Percentiles rank a stretch among this genome's conserved stretches.
Evolutionary conservation across 2,888 invertebrate species (phyloP).

Genomic region (Acleris holmiana): DNA sequence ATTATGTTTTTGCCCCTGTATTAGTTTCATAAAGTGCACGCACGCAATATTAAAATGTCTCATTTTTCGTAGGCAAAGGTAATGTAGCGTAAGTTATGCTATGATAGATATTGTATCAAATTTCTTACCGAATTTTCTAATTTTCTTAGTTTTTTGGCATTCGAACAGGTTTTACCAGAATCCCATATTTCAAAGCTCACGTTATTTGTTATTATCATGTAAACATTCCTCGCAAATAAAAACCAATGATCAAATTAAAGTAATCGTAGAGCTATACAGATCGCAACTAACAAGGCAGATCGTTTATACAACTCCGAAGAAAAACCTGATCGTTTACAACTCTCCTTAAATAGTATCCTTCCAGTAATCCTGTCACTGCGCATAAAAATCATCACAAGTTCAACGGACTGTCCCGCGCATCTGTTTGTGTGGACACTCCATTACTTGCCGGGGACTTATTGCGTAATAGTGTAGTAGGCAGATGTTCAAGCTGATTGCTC

Average conservation of each 20-base stretch:
- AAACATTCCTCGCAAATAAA: not conserved
- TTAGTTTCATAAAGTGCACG: too few species aligned
- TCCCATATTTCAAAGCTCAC: too few species aligned
- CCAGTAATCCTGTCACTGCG: constrained; percentile 37
- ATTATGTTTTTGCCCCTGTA: not conserved
- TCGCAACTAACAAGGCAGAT: constrained; percentile 1
- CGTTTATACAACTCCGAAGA: constrained; percentile 5
- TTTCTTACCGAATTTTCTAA: too few species aligned
- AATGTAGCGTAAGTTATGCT: too few species aligned
- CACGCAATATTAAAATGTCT: too few species aligned
- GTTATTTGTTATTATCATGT: not conserved
- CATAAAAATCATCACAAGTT: constrained; percentile 68
- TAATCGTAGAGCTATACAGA: not conserved
- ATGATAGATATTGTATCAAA: too few species aligned
- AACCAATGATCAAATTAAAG: not conserved
- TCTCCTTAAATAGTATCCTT: constrained; percentile 26
- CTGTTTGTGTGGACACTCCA: constrained; percentile 68
- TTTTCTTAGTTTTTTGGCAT: too few species aligned
- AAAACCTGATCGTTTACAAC: constrained; percentile 23
- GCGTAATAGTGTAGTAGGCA: constrained; percentile 77
- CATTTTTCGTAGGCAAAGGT: too few species aligned
- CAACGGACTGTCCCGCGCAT: constrained; percentile 64
- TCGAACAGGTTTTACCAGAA: too few species aligned
- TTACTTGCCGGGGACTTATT: constrained; percentile 73
- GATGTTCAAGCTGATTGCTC: constrained; percentile 78